Base-by-base conservation (phyloP, 2,113 vertebrate species). In the Heterotis niloticus region DNA sequence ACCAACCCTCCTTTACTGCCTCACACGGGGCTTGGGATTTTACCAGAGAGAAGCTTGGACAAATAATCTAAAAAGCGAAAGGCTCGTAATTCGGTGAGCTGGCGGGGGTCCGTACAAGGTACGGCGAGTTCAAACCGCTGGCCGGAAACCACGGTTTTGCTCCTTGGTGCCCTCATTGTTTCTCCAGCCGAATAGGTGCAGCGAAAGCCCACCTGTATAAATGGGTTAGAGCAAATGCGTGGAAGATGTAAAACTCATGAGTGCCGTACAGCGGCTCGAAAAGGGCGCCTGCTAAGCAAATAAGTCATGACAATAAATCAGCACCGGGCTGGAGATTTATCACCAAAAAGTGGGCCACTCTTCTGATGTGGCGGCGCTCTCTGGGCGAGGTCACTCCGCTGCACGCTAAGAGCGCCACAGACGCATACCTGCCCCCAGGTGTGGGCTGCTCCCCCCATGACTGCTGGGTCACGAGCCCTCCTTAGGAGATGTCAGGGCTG, bases 261-360 rank as follows among this genome's bases (percentile, higher is more conserved):
- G 28, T 54, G 71, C 52, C 71, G 79, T 52, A 84, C 75, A 72
- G 69, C 44, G 16, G 56, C 82, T 84, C n/a, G 87, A 87, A 90
- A 90, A 90, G 86, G 86, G 81, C 67, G 81, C 83, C 82, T 81
- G 75, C 87, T 88, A 88, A 89, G 88, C 89, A 86, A 86, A 87
- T 82, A 89, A 82, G 78, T 83, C 72, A 81, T 77, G 78, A 84
- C 86, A 83, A 91, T 93, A 91, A 91, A 92, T 93, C 91, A 88
- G 88, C 82, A 60, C 24, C 81, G 87, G 88, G 88, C 89, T 83
- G 85, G 83, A 81, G 88, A 92, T 89, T 88, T 85, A 90, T 92
- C 88, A 88, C 86, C 84, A 72, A 68, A 85, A 92, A 92, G 84
- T 92, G 85, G 90, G 92, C 91, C 92, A 90, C 79, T 86, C 82